Conservation (phyloP, 30 jellyfish, hydroid and myxozoan genomes). For the Catostylus mosaicus region DNA sequence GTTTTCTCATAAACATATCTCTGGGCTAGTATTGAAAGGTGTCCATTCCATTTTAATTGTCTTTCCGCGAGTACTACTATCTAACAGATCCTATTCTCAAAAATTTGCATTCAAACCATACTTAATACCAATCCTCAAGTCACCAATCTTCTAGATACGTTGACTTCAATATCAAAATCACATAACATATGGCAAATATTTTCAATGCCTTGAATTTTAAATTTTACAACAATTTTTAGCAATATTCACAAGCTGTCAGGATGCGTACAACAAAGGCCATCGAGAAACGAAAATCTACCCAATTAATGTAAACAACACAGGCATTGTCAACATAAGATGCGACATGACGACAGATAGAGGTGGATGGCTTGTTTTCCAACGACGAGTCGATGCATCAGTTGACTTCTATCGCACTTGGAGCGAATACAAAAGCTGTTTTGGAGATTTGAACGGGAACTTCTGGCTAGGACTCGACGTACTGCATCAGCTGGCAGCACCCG, state of each 20-base stretch:
- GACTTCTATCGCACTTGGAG: constrained; percentile 22
- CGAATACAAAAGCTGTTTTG: constrained; percentile 46
- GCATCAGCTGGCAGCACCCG: constrained; percentile 14
- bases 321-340: background rate
- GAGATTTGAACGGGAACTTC: constrained; percentile 41
- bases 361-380: constrained; percentile 54
- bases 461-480: constrained; percentile 47
- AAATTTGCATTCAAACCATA: too few species aligned
- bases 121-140: too few species aligned
- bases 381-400: constrained; percentile 6
- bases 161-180: too few species aligned
- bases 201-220: too few species aligned
- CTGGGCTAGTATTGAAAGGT: too few species aligned
- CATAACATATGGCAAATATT: too few species aligned
- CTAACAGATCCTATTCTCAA: too few species aligned
- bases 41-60: too few species aligned
- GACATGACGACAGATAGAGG: constrained; percentile 47
- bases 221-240: background rate
- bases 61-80: too few species aligned
- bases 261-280: constrained; percentile 3
- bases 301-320: background rate
- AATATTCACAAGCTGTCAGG: background rate
- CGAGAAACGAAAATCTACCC: background rate
- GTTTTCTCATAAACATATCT: too few species aligned
- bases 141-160: too few species aligned